Evolutionary conservation across 1,140 invertebrate genomes (phyloP).

Genomic region (Onthophagus taurus): DNA sequence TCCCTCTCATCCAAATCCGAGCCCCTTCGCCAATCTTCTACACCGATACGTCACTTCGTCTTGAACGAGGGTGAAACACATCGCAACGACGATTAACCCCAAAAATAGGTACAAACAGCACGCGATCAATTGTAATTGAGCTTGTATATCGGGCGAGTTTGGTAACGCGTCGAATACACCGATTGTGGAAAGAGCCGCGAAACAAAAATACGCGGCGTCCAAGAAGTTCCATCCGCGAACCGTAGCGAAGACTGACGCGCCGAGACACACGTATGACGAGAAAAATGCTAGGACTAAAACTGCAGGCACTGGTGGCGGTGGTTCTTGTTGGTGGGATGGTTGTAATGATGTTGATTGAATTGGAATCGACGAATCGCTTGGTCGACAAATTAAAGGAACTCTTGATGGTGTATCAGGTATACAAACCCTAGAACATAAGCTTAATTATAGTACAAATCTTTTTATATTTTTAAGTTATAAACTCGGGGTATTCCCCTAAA

Average conservation of each 20-base stretch:
- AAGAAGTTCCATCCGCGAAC: slow-evolving; percentile 72
- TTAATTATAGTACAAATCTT: too few relatives aligned
- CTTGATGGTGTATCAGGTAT: slow-evolving; percentile 61
- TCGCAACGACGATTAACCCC: slow-evolving; percentile 81
- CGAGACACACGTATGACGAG: slow-evolving; percentile 58
- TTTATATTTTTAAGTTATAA: too few relatives aligned
- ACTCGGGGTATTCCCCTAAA: too few relatives aligned
- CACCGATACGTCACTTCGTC: slow-evolving; percentile 76
- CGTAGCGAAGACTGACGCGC: slow-evolving; percentile 59
- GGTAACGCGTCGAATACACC: slow-evolving; percentile 78
- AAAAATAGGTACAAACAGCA: slow-evolving; percentile 80
- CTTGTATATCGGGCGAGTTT: slow-evolving; percentile 47
- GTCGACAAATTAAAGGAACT: slow-evolving; percentile 55
- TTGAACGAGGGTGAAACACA: slow-evolving; percentile 88
- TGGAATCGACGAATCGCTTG: slow-evolving; percentile 22
- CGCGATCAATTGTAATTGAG: slow-evolving; percentile 64
- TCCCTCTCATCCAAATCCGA: slow-evolving; percentile 26
- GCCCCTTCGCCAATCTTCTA: slow-evolving; percentile 35
- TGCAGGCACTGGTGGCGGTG: slow-evolving; percentile 55
- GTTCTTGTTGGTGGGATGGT: slow-evolving; percentile 29
- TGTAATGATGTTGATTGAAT: slow-evolving; percentile 17
- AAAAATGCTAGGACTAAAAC: slow-evolving; percentile 60
- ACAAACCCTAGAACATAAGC: slow-evolving; percentile 42
- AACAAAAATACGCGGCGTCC: slow-evolving; percentile 80
- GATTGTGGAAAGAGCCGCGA: slow-evolving; percentile 78